phyloP scores from a whole-genome alignment of 2,888 invertebrate genomes.

The Chaetogeoica ovagalla region DNA sequence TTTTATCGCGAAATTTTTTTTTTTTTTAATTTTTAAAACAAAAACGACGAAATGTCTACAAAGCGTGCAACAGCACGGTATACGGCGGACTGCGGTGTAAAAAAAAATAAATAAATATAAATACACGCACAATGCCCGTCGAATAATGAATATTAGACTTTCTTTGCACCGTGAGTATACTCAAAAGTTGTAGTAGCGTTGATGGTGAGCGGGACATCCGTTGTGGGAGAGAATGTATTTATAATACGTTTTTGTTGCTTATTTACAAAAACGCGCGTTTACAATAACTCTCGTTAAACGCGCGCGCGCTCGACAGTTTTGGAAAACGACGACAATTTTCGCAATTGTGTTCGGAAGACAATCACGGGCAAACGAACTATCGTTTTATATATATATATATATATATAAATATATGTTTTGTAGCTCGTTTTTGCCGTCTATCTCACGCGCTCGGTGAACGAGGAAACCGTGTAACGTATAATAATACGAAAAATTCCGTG shows the following conservation, averaged over 20 bases:
- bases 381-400: not conserved
- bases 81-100: too few relatives aligned
- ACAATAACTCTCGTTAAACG: constrained; percentile 50
- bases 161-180: too few relatives aligned
- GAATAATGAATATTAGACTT: too few relatives aligned
- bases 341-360: constrained; percentile 43
- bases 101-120: too few relatives aligned
- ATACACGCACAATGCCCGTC: too few relatives aligned
- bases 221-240: constrained; percentile 12
- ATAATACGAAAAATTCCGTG: not conserved
- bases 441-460: not conserved
- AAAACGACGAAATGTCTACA: too few relatives aligned
- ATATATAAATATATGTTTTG: not conserved
- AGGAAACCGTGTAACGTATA: not conserved
- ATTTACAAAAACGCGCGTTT: not conserved
- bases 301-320: constrained; percentile 11
- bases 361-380: constrained; percentile 29
- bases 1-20: too few relatives aligned
- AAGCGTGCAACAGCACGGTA: too few relatives aligned
- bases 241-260: constrained; percentile 6
- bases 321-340: constrained; percentile 35
- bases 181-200: constrained; percentile 14
- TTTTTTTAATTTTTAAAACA: too few relatives aligned
- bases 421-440: too few relatives aligned
- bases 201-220: constrained; percentile 16